Base-by-base conservation (phyloP, 2,113 vertebrate species). In the Passer montanus region DNA sequence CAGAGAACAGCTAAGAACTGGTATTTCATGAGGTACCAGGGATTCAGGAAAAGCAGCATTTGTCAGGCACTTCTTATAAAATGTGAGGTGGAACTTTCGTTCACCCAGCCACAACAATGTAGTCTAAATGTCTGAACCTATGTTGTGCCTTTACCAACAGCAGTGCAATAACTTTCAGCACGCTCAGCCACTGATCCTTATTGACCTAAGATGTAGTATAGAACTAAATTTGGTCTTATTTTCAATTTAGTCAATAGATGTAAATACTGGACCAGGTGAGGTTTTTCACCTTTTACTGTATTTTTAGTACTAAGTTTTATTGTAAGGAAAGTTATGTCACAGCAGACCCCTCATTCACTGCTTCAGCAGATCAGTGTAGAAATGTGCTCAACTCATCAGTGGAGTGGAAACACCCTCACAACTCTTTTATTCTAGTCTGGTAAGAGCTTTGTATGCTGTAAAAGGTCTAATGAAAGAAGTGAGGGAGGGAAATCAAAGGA, bases 381-480 rank as follows among this genome's bases (percentile, higher is more conserved):
- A 30, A 9, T 7, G 2, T n/a, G 13, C 15, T 79, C 7, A 21
- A 1, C 44, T 59, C 5, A 5, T 63, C 33, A 33, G 1, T 35
- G 27, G 44, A 87, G 44, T 31, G 22, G 41, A 64, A 78, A 53
- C 21, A 66, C 22, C 18, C 9, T 68, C 10, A 22, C 43, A 59
- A 15, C 43, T 87, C 67, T 82, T 84, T 41, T 37, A 1, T 76
- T 80, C 28, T 41, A 59, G 19, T 33, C 70, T 79, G 44, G 7
- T 22, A 33, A 59, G 60, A 86, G 66, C 44, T 33, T 52, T 37
- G 17, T 28, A 8, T 17, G 53, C 52, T 93, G 56, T 43, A 2
- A 30, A 44, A 63, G 16, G 8, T 62, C 28, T 59, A n/a, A 67
- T 13, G 27, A 35, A 67, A 47, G 30, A 49, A 35, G 19, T 3